These are phyloP conservation scores for Tetanocera ferruginea DNA, from an alignment of 2,888 invertebrate genomes.

Conservation along the genomic window DNA sequence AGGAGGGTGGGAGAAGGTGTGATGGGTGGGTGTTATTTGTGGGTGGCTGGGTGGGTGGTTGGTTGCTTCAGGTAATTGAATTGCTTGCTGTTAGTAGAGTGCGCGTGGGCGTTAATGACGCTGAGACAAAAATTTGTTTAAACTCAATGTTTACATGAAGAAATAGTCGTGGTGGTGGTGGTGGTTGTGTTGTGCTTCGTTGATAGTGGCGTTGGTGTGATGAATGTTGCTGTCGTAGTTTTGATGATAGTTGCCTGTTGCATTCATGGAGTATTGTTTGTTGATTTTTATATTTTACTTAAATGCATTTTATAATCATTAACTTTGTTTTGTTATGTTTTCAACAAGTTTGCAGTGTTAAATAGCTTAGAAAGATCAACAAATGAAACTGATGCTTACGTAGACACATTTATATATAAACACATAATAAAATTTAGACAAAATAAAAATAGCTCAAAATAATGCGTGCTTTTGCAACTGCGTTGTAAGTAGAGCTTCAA, in stretches of 20 bases:
- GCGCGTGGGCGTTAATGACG: constrained; percentile 35
- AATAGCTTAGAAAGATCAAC: too few species aligned
- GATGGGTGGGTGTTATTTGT: neutral
- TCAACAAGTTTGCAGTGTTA: too few species aligned
- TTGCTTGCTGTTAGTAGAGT: neutral
- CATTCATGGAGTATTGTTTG: neutral
- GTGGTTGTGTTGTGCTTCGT: neutral
- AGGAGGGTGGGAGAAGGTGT: neutral
- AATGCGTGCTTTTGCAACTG: too few species aligned
- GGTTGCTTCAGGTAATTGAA: constrained; percentile 19
- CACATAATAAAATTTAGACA: too few species aligned
- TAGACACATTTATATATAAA: too few species aligned
- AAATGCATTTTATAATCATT: neutral
- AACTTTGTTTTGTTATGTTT: neutral
- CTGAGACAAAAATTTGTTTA: neutral
- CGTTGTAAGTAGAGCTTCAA: too few species aligned
- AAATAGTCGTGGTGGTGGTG: neutral
- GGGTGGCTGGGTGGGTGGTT: neutral
- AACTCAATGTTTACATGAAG: neutral
- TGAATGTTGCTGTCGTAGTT: neutral
- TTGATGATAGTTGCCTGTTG: neutral
- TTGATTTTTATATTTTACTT: neutral
- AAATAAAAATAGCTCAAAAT: too few species aligned
- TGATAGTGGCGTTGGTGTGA: neutral
- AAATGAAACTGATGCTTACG: too few species aligned